A percentile compares a stretch with the other conserved stretches of the same genome.
phyloP scores from a whole-genome alignment of 2,113 vertebrate genomes.

The Sakesphorus luctuosus region DNA sequence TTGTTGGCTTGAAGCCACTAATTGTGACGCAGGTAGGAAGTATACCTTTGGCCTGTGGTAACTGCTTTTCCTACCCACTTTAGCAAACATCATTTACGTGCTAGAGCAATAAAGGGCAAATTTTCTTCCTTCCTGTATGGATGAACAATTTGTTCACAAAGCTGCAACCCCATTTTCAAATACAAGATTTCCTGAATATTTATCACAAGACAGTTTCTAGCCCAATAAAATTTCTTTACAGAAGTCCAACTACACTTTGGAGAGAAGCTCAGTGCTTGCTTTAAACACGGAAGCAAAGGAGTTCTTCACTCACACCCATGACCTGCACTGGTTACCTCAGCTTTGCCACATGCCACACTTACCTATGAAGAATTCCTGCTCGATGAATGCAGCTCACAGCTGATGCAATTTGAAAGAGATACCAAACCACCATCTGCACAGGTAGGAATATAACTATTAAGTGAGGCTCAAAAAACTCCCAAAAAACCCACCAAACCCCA shows the following conservation, averaged over 20 bases:
- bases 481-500: background rate
- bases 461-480: background rate
- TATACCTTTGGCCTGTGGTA: background rate
- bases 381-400: constrained; percentile 96
- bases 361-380: constrained; percentile 97
- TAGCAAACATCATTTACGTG: background rate
- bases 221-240: background rate
- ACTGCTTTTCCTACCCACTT: background rate
- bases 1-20: background rate
- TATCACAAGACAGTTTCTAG: background rate
- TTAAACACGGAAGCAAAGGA: background rate
- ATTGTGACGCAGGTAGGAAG: background rate
- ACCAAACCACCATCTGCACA: constrained; percentile 93
- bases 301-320: background rate
- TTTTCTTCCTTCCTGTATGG: background rate
- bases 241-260: background rate
- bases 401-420: constrained; percentile 95
- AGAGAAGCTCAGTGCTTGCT: background rate
- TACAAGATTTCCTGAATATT: background rate
- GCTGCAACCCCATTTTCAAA: background rate
- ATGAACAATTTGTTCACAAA: background rate
- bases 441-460: background rate
- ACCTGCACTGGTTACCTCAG: background rate
- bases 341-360: background rate
- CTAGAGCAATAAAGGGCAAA: background rate